Evolutionary conservation across 2,113 vertebrate species (phyloP), one percentile per base, ranked within the genome.

Genomic region (Bostrychus sinensis): DNA sequence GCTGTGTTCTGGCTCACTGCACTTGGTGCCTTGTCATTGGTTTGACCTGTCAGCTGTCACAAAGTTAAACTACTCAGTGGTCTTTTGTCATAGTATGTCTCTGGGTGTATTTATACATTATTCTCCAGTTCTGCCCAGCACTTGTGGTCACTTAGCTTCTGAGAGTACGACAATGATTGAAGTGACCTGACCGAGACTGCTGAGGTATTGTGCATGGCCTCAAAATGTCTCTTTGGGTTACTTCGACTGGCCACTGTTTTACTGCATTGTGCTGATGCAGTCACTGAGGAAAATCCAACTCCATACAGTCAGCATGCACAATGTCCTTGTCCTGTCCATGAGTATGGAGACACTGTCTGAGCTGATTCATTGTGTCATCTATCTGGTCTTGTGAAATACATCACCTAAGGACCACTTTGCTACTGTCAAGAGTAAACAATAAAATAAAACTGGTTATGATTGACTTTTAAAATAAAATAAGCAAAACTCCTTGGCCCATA

Each of bases 221-320:
- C 48, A 39, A 86, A 75, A 51, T 2, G 76, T 77, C 73, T 64
- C 42, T 73, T 73, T 66, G 69, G 66, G 66, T 84, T 83, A 66
- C 56, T 67, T 37, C 63, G 53, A 78, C 59, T 65, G 62, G 72
- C 70, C 61, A 55, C 25, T 4, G 34, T 75, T 63, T 59, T 54
- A 64, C 72, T 37, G 43, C 58, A 23, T 61, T 60, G 37, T 30
- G 54, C 37, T 77, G 76, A 71, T 71, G 76, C n/a, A 78, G 70
- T 62, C 22, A 1, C 32, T 9, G 23, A 30, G n/a, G 48, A 30
- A 5, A 53, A 53, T 53, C 48, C 1, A 58, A 30, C 66, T 46
- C 57, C 56, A 20, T 4, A 43, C 48, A 61, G 45, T 79, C 68
- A 62, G 46, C 55, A 58, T 73, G 28, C 20, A 61, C 81, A 81